Conservation (phyloP, 2,797 vertebrate species). For the Aplochiton taeniatus region DNA sequence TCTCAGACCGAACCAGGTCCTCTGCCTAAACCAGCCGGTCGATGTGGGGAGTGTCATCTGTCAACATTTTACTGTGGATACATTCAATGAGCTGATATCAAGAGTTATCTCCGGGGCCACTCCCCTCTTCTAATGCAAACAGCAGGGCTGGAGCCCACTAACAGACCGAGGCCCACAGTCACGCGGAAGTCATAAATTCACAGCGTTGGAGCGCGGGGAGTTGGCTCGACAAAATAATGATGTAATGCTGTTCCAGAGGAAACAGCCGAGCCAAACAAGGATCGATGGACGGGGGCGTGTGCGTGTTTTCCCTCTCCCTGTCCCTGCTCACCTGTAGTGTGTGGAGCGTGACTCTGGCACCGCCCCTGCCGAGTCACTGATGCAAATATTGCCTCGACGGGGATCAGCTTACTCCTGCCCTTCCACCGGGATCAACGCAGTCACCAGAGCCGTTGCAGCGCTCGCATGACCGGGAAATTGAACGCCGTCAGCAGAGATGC, state of each 20-base stretch:
- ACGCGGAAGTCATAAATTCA: conserved; percentile 16
- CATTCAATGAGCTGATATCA: conserved; percentile 27
- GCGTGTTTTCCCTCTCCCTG: conserved; percentile 29
- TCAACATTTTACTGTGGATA: conserved; percentile 35
- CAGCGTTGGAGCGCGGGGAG: neutral
- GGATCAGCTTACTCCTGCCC: conserved; percentile 72
- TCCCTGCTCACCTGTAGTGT: conserved; percentile 45
- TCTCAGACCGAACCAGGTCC: conserved; percentile 59
- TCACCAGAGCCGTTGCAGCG: conserved; percentile 58
- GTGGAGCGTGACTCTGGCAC: conserved; percentile 57
- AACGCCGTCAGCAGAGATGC: conserved; percentile 40
- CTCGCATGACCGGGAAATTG: conserved; percentile 38
- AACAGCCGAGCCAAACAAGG: conserved; percentile 40
- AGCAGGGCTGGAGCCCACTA: neutral
- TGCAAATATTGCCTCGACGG: conserved; percentile 72
- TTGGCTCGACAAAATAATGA: no score
- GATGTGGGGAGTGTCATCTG: conserved; percentile 23
- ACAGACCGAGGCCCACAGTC: neutral
- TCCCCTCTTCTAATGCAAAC: conserved; percentile 24
- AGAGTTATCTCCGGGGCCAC: conserved; percentile 24
- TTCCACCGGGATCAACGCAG: conserved; percentile 45
- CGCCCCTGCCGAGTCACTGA: conserved; percentile 62
- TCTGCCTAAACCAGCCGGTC: conserved; percentile 29
- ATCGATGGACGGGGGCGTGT: conserved; percentile 50
- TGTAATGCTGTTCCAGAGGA: no score